Percentiles rank a stretch among this genome's conserved stretches.
phyloP scores from a whole-genome alignment of 2,888 invertebrate genomes.

The Aquatica leii region DNA sequence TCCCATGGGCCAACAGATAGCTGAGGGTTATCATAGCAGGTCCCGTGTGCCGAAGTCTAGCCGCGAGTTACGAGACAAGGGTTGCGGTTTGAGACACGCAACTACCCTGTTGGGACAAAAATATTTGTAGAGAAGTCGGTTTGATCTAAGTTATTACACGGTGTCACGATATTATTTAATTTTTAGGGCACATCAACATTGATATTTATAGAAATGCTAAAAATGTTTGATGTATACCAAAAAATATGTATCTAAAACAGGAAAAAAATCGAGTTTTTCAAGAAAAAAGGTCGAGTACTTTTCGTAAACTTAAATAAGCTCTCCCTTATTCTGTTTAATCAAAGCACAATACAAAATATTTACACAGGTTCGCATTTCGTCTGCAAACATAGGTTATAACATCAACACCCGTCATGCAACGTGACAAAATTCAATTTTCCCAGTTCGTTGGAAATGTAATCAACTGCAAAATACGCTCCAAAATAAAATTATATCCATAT shows the following conservation, averaged over 20 bases:
- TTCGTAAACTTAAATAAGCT: constrained; percentile 43
- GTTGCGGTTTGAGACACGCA: constrained; percentile 48
- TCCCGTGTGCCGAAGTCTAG: constrained; percentile 35
- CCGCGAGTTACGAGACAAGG: constrained; percentile 44
- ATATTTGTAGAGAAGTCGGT: constrained; percentile 41
- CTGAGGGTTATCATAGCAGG: constrained; percentile 36
- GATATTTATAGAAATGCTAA: constrained; percentile 25
- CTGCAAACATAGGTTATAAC: constrained; percentile 47
- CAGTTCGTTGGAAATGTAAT: constrained; percentile 44
- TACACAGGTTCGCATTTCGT: constrained; percentile 44
- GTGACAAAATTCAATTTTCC: constrained; percentile 58
- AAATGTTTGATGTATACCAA: neutral
- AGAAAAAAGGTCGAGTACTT: constrained; percentile 3
- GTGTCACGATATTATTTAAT: constrained; percentile 45
- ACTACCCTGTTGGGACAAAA: constrained; percentile 49
- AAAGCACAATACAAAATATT: constrained; percentile 48
- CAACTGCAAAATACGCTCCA: constrained; percentile 42
- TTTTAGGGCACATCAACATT: constrained; percentile 19
- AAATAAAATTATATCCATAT: constrained; percentile 40
- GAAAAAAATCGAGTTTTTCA: neutral
- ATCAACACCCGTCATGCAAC: constrained; percentile 51
- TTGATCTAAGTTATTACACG: constrained; percentile 47
- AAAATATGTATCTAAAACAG: neutral
- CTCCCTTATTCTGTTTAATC: constrained; percentile 53
- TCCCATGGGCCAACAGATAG: constrained; percentile 33